Base-by-base conservation (phyloP, 2,888 invertebrate species). In the Drosophila birchii region DNA sequence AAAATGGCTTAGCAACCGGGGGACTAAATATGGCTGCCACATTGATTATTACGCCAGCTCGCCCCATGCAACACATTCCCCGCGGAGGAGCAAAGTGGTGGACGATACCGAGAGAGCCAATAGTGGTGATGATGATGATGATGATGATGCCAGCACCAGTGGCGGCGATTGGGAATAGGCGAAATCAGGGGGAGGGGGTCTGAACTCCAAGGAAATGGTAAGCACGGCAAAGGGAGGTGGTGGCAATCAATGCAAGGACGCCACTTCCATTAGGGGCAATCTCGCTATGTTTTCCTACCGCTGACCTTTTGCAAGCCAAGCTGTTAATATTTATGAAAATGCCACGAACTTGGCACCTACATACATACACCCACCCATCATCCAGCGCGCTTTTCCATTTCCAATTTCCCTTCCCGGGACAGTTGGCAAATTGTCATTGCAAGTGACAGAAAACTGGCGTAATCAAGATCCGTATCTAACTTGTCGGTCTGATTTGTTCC, bases 381-480 rank as follows among this genome's bases (percentile, higher is more conserved):
- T 9, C 41, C 16, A 4, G 14, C 44, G 41, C 45, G 34, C 49
- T 16, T 36, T 39, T 51, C 49, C 53, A 44, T 45, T 47, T 53
- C 34, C 55, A 53, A 53, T 53, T 53, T 36, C 63, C 29, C 36
- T 14, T 26, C n/a, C 32, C 54, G 29, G 54, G 41, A 59, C 74
- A 70, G 74, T 73, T 79, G 78, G 69, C 76, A 80, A 79, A 79
- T 80, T 80, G 79, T 75, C 78, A 80, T 76, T 70, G 51, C 66
- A 60, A 60, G 54, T 63, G 66, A 57, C 62, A 61, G 75, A 43
- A 41, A 54, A 54, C 54, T 58, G 45, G 53, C 39, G 69, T 75
- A 81, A 81, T 81, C 78, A 79, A 79, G 81, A 81, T 81, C 71
- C 76, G 62, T 76, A 78, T 78, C 79, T 71, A 78, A 78, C 79